These are phyloP conservation scores for Lucilia cuprina DNA, from an alignment of 1,140 invertebrate species.

Conservation along the genomic window DNA sequence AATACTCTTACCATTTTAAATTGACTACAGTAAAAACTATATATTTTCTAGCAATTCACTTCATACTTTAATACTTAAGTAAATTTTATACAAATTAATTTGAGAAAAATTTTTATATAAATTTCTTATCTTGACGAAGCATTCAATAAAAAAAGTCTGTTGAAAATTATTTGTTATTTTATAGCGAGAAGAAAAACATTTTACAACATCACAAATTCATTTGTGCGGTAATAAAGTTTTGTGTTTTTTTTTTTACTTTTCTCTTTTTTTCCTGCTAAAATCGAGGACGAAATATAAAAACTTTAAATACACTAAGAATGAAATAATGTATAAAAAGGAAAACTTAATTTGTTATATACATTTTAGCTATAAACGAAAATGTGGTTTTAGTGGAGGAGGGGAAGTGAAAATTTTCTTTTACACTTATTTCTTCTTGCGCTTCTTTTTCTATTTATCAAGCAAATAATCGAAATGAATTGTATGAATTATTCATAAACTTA, in stretches of 20 bases:
- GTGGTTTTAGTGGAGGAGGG: not conserved
- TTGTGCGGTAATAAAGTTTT: not conserved
- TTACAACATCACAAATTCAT: not conserved
- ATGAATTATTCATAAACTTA: constrained; percentile 37
- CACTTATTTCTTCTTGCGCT: not conserved
- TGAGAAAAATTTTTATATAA: not conserved
- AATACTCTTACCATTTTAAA: too few species aligned
- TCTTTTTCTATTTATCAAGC: constrained; percentile 25
- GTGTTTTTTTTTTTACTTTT: not conserved
- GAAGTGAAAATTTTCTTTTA: not conserved
- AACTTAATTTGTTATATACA: not conserved
- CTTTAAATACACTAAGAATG: not conserved
- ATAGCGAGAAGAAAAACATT: not conserved
- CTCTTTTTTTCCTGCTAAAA: not conserved
- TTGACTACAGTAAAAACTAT: too few species aligned
- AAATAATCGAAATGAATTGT: constrained; percentile 30
- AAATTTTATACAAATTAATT: too few species aligned
- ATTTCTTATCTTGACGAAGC: not conserved
- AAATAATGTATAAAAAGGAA: not conserved
- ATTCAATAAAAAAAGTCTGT: not conserved
- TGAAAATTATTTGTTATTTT: not conserved
- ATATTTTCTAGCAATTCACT: too few species aligned
- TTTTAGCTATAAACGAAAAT: too few species aligned
- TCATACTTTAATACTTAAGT: too few species aligned
- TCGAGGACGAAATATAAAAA: not conserved